phyloP scores from a whole-genome alignment of 2,113 vertebrate species.

The Sylvilagus bachmani region DNA sequence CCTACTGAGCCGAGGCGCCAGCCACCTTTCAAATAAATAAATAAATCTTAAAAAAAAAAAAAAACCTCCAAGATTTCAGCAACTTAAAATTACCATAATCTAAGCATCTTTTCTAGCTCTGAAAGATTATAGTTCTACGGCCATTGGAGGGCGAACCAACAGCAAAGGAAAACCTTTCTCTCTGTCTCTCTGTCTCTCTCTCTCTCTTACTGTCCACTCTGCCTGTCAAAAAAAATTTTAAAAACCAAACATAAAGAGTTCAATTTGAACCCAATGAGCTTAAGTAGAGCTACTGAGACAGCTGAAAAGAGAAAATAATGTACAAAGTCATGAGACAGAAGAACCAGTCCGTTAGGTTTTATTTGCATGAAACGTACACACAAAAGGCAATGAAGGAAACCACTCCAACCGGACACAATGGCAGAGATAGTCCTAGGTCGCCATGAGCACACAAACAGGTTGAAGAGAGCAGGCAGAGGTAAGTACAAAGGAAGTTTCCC shows the following conservation, averaged over 20 bases:
- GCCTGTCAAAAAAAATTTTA: too few species aligned
- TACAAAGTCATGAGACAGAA: background rate
- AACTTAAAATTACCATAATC: conserved; percentile 44
- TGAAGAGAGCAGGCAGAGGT: background rate
- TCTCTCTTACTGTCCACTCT: too few species aligned
- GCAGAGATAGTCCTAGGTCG: background rate
- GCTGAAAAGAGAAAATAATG: conserved; percentile 15
- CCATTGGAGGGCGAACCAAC: too few species aligned
- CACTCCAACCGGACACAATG: background rate
- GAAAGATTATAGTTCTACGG: conserved; percentile 28
- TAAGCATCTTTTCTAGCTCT: conserved; percentile 50
- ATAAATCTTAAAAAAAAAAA: too few species aligned
- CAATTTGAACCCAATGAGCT: background rate
- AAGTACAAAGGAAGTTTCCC: background rate
- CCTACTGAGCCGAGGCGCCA: too few species aligned
- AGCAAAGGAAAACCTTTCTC: too few species aligned
- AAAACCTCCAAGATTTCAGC: conserved; percentile 15
- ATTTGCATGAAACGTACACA: conserved; percentile 7
- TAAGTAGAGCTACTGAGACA: background rate
- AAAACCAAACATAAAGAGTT: conserved; percentile 46
- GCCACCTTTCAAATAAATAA: too few species aligned
- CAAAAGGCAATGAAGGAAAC: conserved; percentile 20
- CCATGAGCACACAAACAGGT: background rate
- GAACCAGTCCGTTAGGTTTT: background rate
- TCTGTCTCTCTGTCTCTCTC: too few species aligned